Percentiles rank a stretch among this genome's conserved stretches.
phyloP scores from a whole-genome alignment of 1,140 invertebrate genomes.

The Orius insidiosus region DNA sequence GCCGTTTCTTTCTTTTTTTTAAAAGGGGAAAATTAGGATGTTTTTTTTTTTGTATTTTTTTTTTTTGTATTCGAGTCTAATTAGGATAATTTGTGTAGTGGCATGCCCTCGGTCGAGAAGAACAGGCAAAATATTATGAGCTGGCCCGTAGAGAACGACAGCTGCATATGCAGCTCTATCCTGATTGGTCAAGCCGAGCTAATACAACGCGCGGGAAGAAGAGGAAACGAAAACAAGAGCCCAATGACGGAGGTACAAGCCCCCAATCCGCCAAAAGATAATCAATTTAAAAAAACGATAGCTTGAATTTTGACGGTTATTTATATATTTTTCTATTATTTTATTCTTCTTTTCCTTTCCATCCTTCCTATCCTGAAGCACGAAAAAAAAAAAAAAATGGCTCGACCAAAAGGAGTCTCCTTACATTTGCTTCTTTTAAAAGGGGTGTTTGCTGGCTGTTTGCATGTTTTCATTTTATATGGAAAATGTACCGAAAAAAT shows the following conservation, averaged over 20 bases:
- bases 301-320: too few species aligned
- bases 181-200: conserved; percentile 95
- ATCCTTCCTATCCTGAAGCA: conserved; percentile 5
- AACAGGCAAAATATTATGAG: conserved; percentile 99
- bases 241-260: conserved; percentile 79
- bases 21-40: not conserved
- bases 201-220: conserved; percentile 96
- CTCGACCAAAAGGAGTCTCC: conserved; percentile 8
- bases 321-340: conserved; percentile 4
- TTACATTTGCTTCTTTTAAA: conserved; percentile 19
- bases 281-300: too few species aligned
- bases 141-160: conserved; percentile 94
- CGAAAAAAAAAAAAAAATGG: conserved; percentile 10
- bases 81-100: conserved; percentile 38
- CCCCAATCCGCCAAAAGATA: conserved; percentile 18
- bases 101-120: conserved; percentile 94
- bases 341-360: conserved; percentile 3
- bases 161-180: conserved; percentile 97
- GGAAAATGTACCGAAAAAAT: conserved; percentile 5
- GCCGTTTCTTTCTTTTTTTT: conserved; percentile 8
- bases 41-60: conserved; percentile 14
- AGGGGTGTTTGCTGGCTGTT: conserved; percentile 22
- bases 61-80: not conserved
- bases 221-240: conserved; percentile 97
- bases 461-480: conserved; percentile 20